phyloP scores from a whole-genome alignment of 2,888 invertebrate genomes.

The Melieria picta region DNA sequence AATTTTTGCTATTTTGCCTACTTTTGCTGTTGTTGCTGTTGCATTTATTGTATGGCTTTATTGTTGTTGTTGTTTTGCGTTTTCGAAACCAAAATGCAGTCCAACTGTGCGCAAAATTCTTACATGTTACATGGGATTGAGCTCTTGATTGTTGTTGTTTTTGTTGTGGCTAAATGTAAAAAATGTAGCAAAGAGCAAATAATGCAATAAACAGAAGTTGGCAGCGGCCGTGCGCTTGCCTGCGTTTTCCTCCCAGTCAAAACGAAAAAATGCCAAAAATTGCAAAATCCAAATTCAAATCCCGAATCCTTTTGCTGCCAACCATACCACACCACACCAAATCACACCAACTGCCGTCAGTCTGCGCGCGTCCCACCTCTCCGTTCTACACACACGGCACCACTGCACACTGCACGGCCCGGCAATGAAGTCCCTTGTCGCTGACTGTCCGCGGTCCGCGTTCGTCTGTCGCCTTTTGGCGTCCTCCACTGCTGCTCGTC shows the following conservation, averaged over 20 bases:
- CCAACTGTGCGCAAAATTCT: slow-evolving; percentile 37
- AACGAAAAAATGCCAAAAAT: slow-evolving; percentile 58
- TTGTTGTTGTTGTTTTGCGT: slow-evolving; percentile 27
- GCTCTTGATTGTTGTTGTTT: too few species aligned
- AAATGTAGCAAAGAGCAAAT: too few species aligned
- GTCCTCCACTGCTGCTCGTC: slow-evolving; percentile 22
- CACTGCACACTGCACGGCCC: too few species aligned
- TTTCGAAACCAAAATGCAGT: slow-evolving; percentile 33
- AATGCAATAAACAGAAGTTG: too few species aligned
- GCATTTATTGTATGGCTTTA: too few species aligned
- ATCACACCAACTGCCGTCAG: not conserved
- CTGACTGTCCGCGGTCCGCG: too few species aligned
- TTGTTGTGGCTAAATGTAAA: too few species aligned
- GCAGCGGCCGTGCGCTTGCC: too few species aligned
- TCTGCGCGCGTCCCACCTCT: slow-evolving; percentile 33
- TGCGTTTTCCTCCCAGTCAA: not conserved
- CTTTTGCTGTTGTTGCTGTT: too few species aligned
- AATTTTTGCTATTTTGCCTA: too few species aligned
- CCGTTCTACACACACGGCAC: not conserved
- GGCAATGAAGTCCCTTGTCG: too few species aligned
- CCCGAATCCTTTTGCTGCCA: slow-evolving; percentile 26
- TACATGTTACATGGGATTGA: slow-evolving; percentile 38
- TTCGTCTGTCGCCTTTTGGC: slow-evolving; percentile 2
- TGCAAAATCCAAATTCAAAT: slow-evolving; percentile 52
- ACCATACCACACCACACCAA: slow-evolving; percentile 33